Base-by-base conservation (phyloP, 2,888 invertebrate species). In the Drosophila yooni region DNA sequence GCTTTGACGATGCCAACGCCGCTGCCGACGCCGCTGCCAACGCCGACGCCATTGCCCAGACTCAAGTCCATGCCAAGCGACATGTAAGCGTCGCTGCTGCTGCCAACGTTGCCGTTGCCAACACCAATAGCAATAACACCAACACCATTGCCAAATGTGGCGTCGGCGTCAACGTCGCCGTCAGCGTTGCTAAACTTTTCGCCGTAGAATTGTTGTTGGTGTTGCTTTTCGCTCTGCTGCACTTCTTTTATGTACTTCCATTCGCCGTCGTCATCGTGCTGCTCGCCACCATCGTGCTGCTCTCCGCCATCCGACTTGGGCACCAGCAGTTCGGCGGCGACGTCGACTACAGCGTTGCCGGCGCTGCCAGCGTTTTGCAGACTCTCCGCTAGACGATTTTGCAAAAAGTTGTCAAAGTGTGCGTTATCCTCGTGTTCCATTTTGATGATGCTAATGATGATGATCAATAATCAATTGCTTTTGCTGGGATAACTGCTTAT, bases 181-280 rank as follows among this genome's bases (percentile, higher is more conserved):
- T 69, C 74, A 52, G 64, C 70, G 69, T 69, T 69, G 76, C 70
- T 71, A 56, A 72, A 75, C 75, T 74, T 81, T 73, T 83, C 81
- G 74, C 79, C 82, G 77, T 80, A 76, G 64, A 70, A 74, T 72
- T 74, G 76, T 51, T 81, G 81, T 70, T 77, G 75, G 51, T 74
- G 76, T 48, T 74, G 90, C 86, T 93, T 92, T 85, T 93, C 93
- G 86, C 91, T 92, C 87, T 95, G 95, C 86, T 95, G 95, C 91
- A 95, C 95, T 92, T 95, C 95, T 83, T 95, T 96, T 85, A 95
- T 95, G 92, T 97, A 97, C 93, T 97, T 97, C 97, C 97, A 97
- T 96, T 97, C 97, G 95, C 97, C 97, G 94, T 97, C 97, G 82
- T 92, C 92, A 53, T 91, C 91, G 29, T 57, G 40, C 66, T 83